Conservation (phyloP, 2,888 invertebrate species). For the Philonicus albiceps region DNA sequence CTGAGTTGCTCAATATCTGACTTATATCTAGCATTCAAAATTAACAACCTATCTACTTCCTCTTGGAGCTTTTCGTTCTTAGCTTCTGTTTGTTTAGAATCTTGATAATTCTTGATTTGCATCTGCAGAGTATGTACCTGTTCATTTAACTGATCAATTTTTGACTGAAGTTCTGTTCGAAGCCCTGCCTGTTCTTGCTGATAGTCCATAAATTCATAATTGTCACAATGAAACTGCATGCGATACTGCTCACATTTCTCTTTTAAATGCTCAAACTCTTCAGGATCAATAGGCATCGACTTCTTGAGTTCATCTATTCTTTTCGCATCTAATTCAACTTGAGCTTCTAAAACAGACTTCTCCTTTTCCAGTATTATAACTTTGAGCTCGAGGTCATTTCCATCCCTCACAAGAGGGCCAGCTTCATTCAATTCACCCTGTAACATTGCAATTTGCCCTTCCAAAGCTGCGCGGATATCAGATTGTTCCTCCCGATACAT, state of each 20-base stretch:
- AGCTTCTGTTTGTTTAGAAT: slow-evolving; percentile 29
- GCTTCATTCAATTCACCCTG: background rate
- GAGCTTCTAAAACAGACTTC: slow-evolving; percentile 10
- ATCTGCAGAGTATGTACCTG: background rate
- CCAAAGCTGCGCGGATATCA: slow-evolving; percentile 48
- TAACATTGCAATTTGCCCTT: background rate
- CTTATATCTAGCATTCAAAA: slow-evolving; percentile 25
- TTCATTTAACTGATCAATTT: background rate
- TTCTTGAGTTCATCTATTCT: slow-evolving; percentile 37
- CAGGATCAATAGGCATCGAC: background rate
- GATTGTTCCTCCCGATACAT: slow-evolving; percentile 54
- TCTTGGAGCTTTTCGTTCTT: slow-evolving; percentile 44
- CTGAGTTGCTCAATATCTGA: slow-evolving; percentile 46
- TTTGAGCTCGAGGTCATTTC: slow-evolving; percentile 50
- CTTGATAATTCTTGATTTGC: background rate
- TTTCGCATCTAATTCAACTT: background rate
- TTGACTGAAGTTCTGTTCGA: slow-evolving; percentile 51
- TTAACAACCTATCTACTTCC: slow-evolving; percentile 36
- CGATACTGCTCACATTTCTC: slow-evolving; percentile 49
- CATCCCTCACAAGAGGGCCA: background rate
- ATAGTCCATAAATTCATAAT: slow-evolving; percentile 48
- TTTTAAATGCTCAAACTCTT: slow-evolving; percentile 30
- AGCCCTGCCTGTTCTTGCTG: slow-evolving; percentile 54
- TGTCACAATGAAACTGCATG: slow-evolving; percentile 48
- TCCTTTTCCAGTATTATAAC: slow-evolving; percentile 51